Base-by-base conservation (phyloP, 2,888 invertebrate genomes). In the Gandaritis pyraliata region DNA sequence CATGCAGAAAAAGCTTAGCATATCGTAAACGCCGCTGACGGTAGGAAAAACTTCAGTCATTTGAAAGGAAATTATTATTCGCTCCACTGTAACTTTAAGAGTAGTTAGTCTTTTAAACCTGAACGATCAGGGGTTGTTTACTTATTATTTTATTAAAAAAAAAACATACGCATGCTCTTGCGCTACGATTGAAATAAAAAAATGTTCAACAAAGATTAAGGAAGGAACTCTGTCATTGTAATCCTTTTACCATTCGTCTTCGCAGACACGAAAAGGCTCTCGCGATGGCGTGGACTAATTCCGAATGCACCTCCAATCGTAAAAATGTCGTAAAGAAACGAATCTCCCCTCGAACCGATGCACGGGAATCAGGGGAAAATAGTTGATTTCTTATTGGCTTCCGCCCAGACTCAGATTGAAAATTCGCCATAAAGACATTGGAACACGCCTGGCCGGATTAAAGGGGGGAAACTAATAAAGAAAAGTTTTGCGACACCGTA, bases 321-420 rank as follows among this genome's bases (percentile, higher is more conserved):
- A 92, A 92, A 23, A 92, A 91, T 87, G 90, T 90, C 92, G 90
- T 92, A 92, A 92, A 92, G 90, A 87, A 90, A 76, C 86, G 85
- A 83, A 81, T 77, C 81, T 82, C 88, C 90, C 90, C 86, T 85
- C 85, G 79, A 85, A 83, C 85, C 83, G 86, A 87, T 90, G 90
- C 90, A 88, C 87, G 85, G 76, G 86, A 86, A 88, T 88, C 89
- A 88, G 83, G 84, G 86, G 85, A 87, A 88, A 92, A 90, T 89
- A 88, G 88, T 91, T 91, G 90, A 91, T 91, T 92, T 90, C 89
- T 90, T 91, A 91, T 90, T 92, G 92, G 89, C 87, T 90, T 86
- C 87, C 84, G 81, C 87, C 88, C 88, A 89, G 90, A 83, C 86
- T 86, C 87, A 89, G 90, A 90, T 92, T 90, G 90, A 92, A 92